Evolutionary conservation across 2,888 invertebrate species (phyloP).

Genomic region (Dexiosoma caninum): DNA sequence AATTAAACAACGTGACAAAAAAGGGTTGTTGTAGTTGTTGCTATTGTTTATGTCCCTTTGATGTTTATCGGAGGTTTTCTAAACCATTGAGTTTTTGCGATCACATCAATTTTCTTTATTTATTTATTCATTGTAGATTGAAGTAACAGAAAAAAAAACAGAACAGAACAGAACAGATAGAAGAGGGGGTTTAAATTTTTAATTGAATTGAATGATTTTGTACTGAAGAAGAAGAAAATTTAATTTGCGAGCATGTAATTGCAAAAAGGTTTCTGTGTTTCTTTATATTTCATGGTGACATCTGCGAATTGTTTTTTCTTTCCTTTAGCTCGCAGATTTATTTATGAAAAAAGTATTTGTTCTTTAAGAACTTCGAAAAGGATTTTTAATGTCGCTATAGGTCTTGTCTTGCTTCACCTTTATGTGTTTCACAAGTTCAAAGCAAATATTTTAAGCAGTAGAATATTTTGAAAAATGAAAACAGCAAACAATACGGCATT

Average conservation of each 20-base stretch:
- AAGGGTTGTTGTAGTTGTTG: conserved; percentile 46
- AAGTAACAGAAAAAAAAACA: neutral
- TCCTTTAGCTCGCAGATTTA: conserved; percentile 15
- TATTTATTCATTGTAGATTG: conserved; percentile 38
- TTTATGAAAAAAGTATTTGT: neutral
- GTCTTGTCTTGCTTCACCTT: conserved; percentile 40
- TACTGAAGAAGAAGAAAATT: conserved; percentile 55
- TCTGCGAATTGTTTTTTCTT: conserved; percentile 49
- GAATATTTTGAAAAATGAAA: neutral
- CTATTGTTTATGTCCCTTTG: conserved; percentile 51
- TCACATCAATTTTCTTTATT: conserved; percentile 56
- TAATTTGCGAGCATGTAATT: conserved; percentile 77
- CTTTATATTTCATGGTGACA: conserved; percentile 43
- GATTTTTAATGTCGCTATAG: conserved; percentile 21
- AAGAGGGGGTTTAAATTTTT: conserved; percentile 37
- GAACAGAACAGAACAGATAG: neutral
- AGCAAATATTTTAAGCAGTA: conserved; percentile 21
- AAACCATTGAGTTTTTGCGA: conserved; percentile 61
- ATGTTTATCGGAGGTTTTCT: conserved; percentile 63
- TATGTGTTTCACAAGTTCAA: conserved; percentile 3
- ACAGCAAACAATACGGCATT: conserved; percentile 44
- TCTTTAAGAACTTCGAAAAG: conserved; percentile 45
- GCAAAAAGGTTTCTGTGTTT: conserved; percentile 64
- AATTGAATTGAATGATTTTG: conserved; percentile 59
- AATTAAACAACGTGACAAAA: conserved; percentile 68